These are phyloP conservation scores for Caerostris extrusa DNA, from an alignment of 1,140 invertebrate species.

Conservation along the genomic window DNA sequence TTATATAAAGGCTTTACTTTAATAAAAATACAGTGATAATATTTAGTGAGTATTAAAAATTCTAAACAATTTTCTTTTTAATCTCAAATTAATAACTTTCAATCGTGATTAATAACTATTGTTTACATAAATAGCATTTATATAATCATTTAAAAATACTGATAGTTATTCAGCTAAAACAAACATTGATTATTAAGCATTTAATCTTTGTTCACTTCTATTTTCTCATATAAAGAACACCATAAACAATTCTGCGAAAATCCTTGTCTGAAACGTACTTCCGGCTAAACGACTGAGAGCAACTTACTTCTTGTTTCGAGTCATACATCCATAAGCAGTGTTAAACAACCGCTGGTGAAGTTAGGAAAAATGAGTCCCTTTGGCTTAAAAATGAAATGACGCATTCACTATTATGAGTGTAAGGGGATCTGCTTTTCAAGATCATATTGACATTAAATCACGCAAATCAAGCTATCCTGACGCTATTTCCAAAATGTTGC, in stretches of 20 bases:
- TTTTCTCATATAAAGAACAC: no score
- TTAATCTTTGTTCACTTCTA: no score
- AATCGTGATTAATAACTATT: no score
- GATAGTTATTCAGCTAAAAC: no score
- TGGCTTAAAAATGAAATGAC: conserved; percentile 50
- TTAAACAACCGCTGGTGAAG: conserved; percentile 6
- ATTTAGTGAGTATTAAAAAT: no score
- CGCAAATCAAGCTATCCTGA: conserved; percentile 11
- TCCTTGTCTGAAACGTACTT: not conserved
- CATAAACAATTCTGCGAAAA: not conserved
- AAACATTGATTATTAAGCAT: no score
- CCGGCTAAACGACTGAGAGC: not conserved
- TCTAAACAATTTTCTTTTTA: no score
- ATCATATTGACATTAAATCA: conserved; percentile 71
- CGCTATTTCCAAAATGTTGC: conserved; percentile 39
- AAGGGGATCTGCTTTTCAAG: conserved; percentile 43
- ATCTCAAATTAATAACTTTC: no score
- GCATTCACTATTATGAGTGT: conserved; percentile 63
- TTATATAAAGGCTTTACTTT: no score
- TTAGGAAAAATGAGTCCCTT: conserved; percentile 50
- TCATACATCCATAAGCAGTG: not conserved
- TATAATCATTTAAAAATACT: no score
- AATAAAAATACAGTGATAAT: no score
- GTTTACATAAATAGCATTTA: no score
- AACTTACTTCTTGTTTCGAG: conserved; percentile 11